phyloP scores from a whole-genome alignment of 2,797 vertebrate species.

The Notolabrus celidotus region DNA sequence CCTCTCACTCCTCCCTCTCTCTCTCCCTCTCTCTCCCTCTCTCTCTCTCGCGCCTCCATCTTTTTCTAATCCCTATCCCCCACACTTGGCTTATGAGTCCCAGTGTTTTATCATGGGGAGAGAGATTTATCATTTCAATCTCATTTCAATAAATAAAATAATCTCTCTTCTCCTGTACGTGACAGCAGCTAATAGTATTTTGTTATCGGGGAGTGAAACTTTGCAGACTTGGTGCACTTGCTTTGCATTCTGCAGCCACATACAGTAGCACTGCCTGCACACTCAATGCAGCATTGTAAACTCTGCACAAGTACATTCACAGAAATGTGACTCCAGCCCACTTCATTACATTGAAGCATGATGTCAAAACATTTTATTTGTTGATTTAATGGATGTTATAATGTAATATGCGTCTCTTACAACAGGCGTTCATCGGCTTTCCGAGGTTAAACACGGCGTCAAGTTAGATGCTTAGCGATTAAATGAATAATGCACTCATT shows the following conservation, averaged over 20 bases:
- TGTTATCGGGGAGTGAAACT: constrained; percentile 92
- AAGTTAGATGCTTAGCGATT: constrained; percentile 67
- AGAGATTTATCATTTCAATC: constrained; percentile 95
- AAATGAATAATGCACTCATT: constrained; percentile 73
- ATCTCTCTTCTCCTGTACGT: constrained; percentile 90
- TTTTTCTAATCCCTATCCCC: constrained; percentile 92
- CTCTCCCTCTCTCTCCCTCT: constrained; percentile 48
- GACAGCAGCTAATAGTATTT: constrained; percentile 96
- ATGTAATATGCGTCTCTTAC: constrained; percentile 40
- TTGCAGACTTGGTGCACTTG: constrained; percentile 83
- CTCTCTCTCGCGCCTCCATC: constrained; percentile 80
- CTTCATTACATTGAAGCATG: constrained; percentile 63
- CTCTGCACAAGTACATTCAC: constrained; percentile 48
- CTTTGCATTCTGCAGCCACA: constrained; percentile 61
- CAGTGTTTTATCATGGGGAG: constrained; percentile 96
- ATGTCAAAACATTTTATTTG: constrained; percentile 61
- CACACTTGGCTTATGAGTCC: constrained; percentile 95
- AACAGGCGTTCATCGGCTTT: constrained; percentile 22
- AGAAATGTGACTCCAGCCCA: constrained; percentile 51
- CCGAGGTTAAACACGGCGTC: constrained; percentile 74
- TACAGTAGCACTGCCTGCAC: constrained; percentile 36
- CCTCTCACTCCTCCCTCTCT: constrained; percentile 80
- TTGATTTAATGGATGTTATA: constrained; percentile 59
- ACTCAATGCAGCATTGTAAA: constrained; percentile 46
- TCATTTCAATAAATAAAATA: constrained; percentile 99